Evolutionary conservation across 2,888 invertebrate genomes (phyloP).

Genomic region (Sicus ferrugineus): DNA sequence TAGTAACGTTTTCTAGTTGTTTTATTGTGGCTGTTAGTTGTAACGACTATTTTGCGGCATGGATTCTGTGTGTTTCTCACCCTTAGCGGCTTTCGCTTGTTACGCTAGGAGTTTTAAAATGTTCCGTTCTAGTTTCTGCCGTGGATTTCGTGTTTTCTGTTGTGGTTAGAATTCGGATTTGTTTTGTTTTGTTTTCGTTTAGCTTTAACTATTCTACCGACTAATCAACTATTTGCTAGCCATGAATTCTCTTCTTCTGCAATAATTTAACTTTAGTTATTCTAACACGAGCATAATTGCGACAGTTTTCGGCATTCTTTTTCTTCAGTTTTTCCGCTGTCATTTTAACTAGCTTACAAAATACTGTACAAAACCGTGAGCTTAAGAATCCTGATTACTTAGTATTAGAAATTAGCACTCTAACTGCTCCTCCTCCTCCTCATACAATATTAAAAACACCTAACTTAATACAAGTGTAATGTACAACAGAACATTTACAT

Average conservation of each 20-base stretch:
- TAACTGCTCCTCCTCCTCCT: neutral
- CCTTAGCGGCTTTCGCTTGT: neutral
- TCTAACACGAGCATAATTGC: conserved; percentile 32
- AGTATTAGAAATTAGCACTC: conserved; percentile 14
- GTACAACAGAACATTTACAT: conserved; percentile 32
- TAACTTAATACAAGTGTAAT: conserved; percentile 17
- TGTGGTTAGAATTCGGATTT: conserved; percentile 9
- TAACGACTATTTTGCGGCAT: neutral
- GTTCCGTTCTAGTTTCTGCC: neutral
- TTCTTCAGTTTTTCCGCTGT: neutral
- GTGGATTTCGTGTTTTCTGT: neutral
- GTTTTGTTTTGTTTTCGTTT: conserved; percentile 12
- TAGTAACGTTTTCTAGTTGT: no score
- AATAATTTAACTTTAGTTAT: conserved; percentile 22
- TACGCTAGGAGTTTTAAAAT: neutral
- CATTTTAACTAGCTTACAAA: conserved; percentile 29
- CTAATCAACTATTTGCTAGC: conserved; percentile 6
- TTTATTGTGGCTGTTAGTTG: no score
- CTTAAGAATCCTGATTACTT: conserved; percentile 23
- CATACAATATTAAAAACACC: conserved; percentile 18
- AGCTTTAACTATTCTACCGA: conserved; percentile 5
- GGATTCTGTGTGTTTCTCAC: neutral
- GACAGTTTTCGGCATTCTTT: conserved; percentile 14
- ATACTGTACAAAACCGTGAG: conserved; percentile 32
- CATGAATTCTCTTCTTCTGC: conserved; percentile 1